Conservation (phyloP, 1,140 invertebrate genomes). For the Lordiphosa mommai region DNA sequence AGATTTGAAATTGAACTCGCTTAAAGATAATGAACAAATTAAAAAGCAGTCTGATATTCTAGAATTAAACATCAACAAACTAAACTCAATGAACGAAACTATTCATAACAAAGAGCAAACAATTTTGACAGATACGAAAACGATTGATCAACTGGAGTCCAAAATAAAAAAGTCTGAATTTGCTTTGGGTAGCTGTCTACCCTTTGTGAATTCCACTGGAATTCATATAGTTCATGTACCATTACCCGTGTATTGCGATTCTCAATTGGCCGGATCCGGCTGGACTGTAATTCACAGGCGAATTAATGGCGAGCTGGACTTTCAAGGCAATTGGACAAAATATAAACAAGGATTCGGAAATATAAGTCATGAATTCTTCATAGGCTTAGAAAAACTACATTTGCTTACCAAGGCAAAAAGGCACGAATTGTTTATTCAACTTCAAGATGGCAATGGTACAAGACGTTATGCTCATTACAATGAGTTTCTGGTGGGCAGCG, state of each 20-base stretch:
- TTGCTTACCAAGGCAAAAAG: slow-evolving; percentile 81
- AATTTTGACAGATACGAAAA: too few species aligned
- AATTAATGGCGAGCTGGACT: slow-evolving; percentile 82
- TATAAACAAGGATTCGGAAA: slow-evolving; percentile 84
- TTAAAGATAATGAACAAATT: too few species aligned
- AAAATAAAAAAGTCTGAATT: too few species aligned
- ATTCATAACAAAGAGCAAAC: too few species aligned
- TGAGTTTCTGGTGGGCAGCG: slow-evolving; percentile 83
- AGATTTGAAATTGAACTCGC: too few species aligned
- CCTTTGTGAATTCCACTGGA: too few species aligned
- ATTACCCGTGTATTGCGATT: not conserved
- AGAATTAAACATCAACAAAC: too few species aligned
- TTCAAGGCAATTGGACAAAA: slow-evolving; percentile 82
- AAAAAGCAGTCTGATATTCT: too few species aligned
- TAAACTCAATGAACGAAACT: too few species aligned
- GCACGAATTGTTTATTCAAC: slow-evolving; percentile 83
- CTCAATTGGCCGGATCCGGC: slow-evolving; percentile 74
- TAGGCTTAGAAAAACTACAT: slow-evolving; percentile 82
- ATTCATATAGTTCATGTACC: not conserved
- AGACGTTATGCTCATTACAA: slow-evolving; percentile 83
- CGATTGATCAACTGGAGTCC: too few species aligned
- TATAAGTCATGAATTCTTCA: slow-evolving; percentile 82
- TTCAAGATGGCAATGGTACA: slow-evolving; percentile 82
- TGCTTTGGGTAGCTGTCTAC: too few species aligned
- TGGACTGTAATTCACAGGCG: slow-evolving; percentile 84